Evolutionary conservation across 2,797 vertebrate genomes (phyloP), one percentile per base, ranked within the genome.

Genomic region (Paedocypris micromegethes): DNA sequence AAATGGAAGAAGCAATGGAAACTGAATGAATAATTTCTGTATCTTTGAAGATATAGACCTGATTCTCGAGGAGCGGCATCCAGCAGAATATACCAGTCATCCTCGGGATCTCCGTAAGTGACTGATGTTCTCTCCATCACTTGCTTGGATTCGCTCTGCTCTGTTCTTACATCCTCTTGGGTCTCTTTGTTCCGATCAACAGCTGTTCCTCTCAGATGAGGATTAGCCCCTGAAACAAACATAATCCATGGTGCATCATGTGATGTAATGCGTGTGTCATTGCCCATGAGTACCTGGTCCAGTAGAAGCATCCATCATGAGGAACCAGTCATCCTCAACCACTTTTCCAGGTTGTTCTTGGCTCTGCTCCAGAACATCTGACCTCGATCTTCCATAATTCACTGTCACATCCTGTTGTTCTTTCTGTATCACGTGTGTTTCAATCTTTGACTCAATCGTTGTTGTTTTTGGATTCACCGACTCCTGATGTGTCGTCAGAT

Each of bases 281-380:
- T 51, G 61, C 60, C 7, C 43, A 3, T 51, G 45, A 63, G 23
- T 75, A 77, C 77, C 75, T 72, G 67, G 41, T 67, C 64, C 84
- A 61, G 83, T 48, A 75, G 75, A 60, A 62, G 73, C 76, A 64
- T 82, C 78, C 69, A 86, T 75, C 67, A 78, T 40, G 42, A 80
- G 44, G 80, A 82, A 81, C 84, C 84, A 87, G 70, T 85, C 78
- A 9, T 87, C 84, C 0, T 83, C 83, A 61, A 54, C 72, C 6
- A 73, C 75, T 48, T 39, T 78, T 52, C 65, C 73, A 40, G 63
- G 68, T 52, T 74, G 70, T 3, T 66, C 46, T 49, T 64, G 57
- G 77, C 56, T 70, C 74, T 74, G 65, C 68, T 75, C 62, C 61
- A 75, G 64, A 58, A 74, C 52, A 4, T 64, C 39, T 65, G 49